Base-by-base conservation (phyloP, 2,797 vertebrate genomes). In the Lithobates pipiens region DNA sequence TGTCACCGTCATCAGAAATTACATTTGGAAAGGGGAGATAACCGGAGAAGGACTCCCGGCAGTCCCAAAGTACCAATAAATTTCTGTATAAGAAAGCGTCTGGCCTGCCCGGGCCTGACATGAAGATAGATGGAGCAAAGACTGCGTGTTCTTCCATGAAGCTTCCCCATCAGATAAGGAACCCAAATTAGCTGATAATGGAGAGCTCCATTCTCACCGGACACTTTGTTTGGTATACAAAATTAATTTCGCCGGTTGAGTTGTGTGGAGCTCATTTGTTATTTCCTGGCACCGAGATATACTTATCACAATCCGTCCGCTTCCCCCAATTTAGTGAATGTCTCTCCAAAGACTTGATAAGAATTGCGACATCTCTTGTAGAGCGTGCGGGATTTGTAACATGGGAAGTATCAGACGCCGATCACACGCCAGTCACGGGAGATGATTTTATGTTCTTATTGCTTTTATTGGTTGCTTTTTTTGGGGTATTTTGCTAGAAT, bases 21-120 rank as follows among this genome's bases (percentile, higher is more conserved):
- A 88, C 93, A 92, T 94, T 95, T 94, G 92, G 91, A 93, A 88
- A 92, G 88, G 83, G 90, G 82, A 25, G 92, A 94, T 95, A 95
- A 94, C 93, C 94, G 89, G 91, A 87, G 89, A 82, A 92, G 91
- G 92, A 94, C 91, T 91, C 90, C 91, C 91, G 89, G 91, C 91
- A 92, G 88, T 90, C 89, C 91, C 89, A 91, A 92, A 93, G 88
- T 93, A 92, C 93, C 93, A 94, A 94, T 93, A 93, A 92, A 93
- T 91, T 92, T 91, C 90, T 90, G 32, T 69, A 91, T 93, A 93
- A 90, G 91, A 92, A 89, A 89, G 92, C 89, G 88, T 84, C 92
- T 93, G 89, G 92, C 88, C 90, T 91, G 92, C 93, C 91, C 88
- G 85, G 9, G 0, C 88, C 91, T 90, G 93, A 93, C 92, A 94